Percentiles rank a stretch among this genome's conserved stretches.
Conservation (phyloP, 2,797 vertebrate genomes). For the Heteromormyrus szaboi region DNA sequence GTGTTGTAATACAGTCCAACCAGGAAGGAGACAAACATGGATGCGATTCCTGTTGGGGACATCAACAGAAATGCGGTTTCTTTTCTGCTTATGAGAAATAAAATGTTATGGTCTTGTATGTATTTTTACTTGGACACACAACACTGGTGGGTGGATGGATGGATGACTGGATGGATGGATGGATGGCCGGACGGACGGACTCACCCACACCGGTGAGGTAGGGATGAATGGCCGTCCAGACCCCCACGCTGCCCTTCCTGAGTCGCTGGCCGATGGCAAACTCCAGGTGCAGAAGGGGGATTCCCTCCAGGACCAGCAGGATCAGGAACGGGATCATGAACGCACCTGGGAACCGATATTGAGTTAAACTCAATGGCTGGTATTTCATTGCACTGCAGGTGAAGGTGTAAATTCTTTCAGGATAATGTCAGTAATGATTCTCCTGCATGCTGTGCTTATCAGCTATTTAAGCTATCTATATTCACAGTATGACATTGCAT, state of each 20-base stretch:
- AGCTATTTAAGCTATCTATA: neutral
- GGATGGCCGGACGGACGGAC: constrained; percentile 23
- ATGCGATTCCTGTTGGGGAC: neutral
- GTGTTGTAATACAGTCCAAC: neutral
- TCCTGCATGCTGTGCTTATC: neutral
- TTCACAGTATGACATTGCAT: neutral
- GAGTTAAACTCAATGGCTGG: neutral
- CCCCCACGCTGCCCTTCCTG: neutral
- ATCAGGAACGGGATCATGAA: constrained; percentile 97
- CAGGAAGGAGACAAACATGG: neutral
- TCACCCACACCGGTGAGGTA: neutral
- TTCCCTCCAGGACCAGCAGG: constrained; percentile 66
- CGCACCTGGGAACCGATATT: constrained; percentile 63
- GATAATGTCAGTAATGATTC: neutral
- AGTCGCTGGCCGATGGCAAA: constrained; percentile 26
- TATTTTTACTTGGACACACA: too few relatives aligned
- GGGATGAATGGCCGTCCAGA: neutral
- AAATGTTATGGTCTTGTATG: too few relatives aligned
- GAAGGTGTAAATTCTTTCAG: neutral
- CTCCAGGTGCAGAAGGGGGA: constrained; percentile 66
- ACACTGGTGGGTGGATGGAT: neutral
- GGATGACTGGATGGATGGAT: too few relatives aligned
- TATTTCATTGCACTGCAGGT: neutral
- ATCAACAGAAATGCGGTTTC: too few relatives aligned
- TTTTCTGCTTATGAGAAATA: too few relatives aligned